Evolutionary conservation across 53 echinoderm and acorn worm species (phyloP), one percentile per base, ranked within the genome.

Genomic region (Holothuria scabra): DNA sequence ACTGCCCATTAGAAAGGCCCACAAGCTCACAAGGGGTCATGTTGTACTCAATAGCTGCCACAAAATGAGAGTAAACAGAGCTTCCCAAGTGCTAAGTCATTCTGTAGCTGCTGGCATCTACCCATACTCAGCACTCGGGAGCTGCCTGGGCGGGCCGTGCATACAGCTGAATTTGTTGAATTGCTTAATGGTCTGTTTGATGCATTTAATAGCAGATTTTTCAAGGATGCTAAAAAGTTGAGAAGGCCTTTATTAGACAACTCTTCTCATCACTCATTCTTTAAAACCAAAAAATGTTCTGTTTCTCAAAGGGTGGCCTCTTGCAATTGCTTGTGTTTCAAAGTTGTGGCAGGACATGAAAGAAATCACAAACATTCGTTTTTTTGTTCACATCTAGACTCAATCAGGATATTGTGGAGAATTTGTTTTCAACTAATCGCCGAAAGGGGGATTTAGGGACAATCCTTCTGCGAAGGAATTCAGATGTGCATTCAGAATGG

Each of bases 1-100:
- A 28, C 26, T 79, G 18, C 67, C 87, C 14, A 84, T 91, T 24
- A 52, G 91, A 14, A 84, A 67, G 78, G 88, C 88, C 16, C 88
- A 85, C 5, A 91, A 91, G 31, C 60, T 91, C 30, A 85, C 91
- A 30, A 69, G 59, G 11, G 74, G 74, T n/a, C 89, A 88, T 60
- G 61, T 84, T 8, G 23, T 31, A 12, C 78, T 84, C 16, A 79
- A 66, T n/a, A 70, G 63, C 32, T 91, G 88, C 52, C 63, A 72
- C 8, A 88, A 88, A 33, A 88, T 91, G 85, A 80, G 76, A 12
- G 91, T 91, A n/a, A 80, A 84, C 25, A 66, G 59, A 35, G 91
- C 91, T 19, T 81, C 74, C 8, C 91, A 91, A 14, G 80, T 91
- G 19, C 46, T 91, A 1, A 91, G 91, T 61, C 84, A 87, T 35